A percentile compares a stretch with the other conserved stretches of the same genome.
phyloP scores from a whole-genome alignment of 2,888 invertebrate genomes.

The Hydroisotoma schaefferi region DNA sequence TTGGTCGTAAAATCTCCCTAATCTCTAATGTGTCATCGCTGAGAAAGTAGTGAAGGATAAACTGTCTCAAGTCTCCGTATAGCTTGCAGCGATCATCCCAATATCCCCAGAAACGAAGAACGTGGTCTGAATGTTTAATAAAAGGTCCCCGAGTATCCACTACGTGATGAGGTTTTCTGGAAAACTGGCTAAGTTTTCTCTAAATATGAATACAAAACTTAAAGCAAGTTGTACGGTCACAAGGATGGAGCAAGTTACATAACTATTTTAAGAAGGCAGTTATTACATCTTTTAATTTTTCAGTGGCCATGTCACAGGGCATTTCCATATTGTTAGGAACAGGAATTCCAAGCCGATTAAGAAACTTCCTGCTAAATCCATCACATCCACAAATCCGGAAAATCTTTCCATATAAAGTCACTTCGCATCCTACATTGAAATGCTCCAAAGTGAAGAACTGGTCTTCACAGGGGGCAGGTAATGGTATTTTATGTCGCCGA shows the following conservation, averaged over 20 bases:
- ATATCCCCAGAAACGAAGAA: slow-evolving; percentile 74
- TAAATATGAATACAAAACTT: slow-evolving; percentile 6
- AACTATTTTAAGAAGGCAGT: background rate
- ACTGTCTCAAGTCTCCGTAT: slow-evolving; percentile 70
- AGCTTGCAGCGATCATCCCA: slow-evolving; percentile 82
- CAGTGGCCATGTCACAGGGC: slow-evolving; percentile 55
- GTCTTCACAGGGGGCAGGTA: slow-evolving; percentile 68
- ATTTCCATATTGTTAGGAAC: slow-evolving; percentile 67
- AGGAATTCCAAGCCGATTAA: slow-evolving; percentile 77
- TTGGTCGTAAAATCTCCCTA: slow-evolving; percentile 66
- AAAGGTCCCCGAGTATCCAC: slow-evolving; percentile 72
- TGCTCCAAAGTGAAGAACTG: slow-evolving; percentile 79
- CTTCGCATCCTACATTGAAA: slow-evolving; percentile 76
- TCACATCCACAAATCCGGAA: slow-evolving; percentile 83
- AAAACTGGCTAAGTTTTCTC: slow-evolving; percentile 32
- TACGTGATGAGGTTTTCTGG: slow-evolving; percentile 57
- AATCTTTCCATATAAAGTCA: slow-evolving; percentile 74
- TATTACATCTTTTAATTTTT: slow-evolving; percentile 50
- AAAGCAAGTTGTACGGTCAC: background rate
- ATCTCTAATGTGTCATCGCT: slow-evolving; percentile 87
- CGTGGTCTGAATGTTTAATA: slow-evolving; percentile 70
- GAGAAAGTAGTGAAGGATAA: slow-evolving; percentile 79
- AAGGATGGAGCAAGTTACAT: background rate
- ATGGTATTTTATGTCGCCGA: slow-evolving; percentile 74
- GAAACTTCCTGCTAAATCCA: slow-evolving; percentile 65